Evolutionary conservation across 2,888 invertebrate genomes (phyloP), one percentile per base, ranked within the genome.

Genomic region (Ornithoptera priamus): DNA sequence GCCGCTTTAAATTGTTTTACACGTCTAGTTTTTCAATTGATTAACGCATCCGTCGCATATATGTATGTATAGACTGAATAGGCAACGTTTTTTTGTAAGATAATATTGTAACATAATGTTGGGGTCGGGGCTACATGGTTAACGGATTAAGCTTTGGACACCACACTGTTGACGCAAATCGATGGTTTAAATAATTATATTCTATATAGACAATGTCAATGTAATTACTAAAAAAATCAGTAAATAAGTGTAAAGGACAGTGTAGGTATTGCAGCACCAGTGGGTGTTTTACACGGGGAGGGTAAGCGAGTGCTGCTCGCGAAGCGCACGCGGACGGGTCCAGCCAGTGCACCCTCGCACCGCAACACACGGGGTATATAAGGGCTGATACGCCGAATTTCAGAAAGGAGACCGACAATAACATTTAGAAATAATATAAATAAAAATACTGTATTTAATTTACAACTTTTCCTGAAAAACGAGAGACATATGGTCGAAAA

Each of bases 241-340:
- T n/a, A 15, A 8, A 17, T 17, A 39, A 18, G 39, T 39, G 61
- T 18, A 61, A 10, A 10, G 61, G 8, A 30, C 24, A 7, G 18
- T 22, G 17, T 22, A 71, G 72, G 69, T 65, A 70, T 84, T 80
- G 85, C 86, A 85, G 84, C 83, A 77, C 88, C 85, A 87, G 83
- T 84, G 86, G 80, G 88, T 83, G 77, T 79, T 83, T 81, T 84
- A 85, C 83, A 87, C 85, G 86, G 84, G 81, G 68, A 71, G 73
- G 85, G 85, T 74, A 92, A 92, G 92, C 91, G 90, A 90, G 92
- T 89, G 91, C 86, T 88, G 90, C 86, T 88, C 88, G 86, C 87
- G 80, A 90, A 89, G 92, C 90, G 84, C 87, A 79, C 75, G 46
- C 82, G 81, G 82, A 78, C 80, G 69, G 83, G 80, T n/a, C 53